Evolutionary conservation across 2,797 vertebrate genomes (phyloP).

Genomic region (Pseudotriccus pelzelni): DNA sequence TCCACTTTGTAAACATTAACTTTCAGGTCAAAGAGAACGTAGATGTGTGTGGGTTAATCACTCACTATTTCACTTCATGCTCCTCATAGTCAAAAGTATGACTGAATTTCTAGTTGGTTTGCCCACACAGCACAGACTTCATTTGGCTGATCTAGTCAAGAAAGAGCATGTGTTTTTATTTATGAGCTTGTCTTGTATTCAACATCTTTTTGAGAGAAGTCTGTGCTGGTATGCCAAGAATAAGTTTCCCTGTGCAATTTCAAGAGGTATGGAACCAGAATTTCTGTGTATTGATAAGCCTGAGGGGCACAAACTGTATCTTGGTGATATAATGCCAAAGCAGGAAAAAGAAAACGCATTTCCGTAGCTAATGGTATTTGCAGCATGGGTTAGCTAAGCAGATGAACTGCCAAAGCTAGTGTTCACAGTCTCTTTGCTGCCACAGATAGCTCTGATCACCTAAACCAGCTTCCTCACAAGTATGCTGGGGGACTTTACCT

Average conservation of each 20-base stretch:
- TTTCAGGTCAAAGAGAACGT: neutral
- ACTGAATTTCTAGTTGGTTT: neutral
- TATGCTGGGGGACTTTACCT: neutral
- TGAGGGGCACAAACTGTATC: neutral
- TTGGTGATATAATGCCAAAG: neutral
- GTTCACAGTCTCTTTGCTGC: neutral
- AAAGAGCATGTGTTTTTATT: neutral
- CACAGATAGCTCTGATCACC: neutral
- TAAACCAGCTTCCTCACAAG: neutral
- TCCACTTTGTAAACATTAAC: constrained; percentile 14
- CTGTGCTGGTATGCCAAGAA: rapidly evolving
- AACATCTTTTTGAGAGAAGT: neutral
- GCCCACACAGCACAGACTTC: neutral
- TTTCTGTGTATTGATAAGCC: neutral
- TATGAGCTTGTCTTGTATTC: neutral
- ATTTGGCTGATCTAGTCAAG: neutral
- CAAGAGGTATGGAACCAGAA: neutral
- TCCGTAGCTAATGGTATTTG: neutral
- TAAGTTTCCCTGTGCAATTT: neutral
- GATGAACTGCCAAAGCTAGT: neutral
- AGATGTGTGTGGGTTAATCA: neutral
- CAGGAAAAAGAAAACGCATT: neutral
- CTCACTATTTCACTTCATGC: neutral
- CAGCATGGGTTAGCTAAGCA: neutral
- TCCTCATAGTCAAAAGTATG: neutral